These are phyloP conservation scores for Molorchus minor DNA, from an alignment of 2,888 invertebrate genomes.

Conservation along the genomic window DNA sequence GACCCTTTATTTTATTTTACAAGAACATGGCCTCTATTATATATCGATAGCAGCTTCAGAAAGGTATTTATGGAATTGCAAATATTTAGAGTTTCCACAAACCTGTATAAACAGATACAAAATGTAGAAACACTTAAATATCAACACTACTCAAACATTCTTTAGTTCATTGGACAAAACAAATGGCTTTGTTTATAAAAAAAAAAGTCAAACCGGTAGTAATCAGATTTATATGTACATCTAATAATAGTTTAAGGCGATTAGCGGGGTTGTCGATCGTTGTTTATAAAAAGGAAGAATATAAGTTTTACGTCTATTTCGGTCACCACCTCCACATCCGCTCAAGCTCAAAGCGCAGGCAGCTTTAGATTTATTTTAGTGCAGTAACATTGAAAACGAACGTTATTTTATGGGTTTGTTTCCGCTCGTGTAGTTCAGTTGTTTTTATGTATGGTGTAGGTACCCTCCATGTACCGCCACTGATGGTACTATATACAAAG, in stretches of 20 bases:
- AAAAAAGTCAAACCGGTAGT: slow-evolving; percentile 12
- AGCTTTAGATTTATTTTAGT: slow-evolving; percentile 43
- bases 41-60: too few relatives aligned
- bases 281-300: slow-evolving; percentile 40
- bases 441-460: too few relatives aligned
- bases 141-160: too few relatives aligned
- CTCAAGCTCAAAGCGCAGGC: slow-evolving; percentile 32
- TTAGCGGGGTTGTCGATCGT: slow-evolving; percentile 41
- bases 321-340: slow-evolving; percentile 51
- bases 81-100: too few relatives aligned
- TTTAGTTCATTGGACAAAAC: background rate
- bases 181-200: slow-evolving; percentile 16
- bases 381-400: slow-evolving; percentile 40
- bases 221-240: slow-evolving; percentile 16
- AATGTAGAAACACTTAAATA: too few relatives aligned
- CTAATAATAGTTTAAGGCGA: slow-evolving; percentile 40
- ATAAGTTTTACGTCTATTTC: slow-evolving; percentile 45
- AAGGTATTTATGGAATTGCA: too few relatives aligned
- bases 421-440: slow-evolving; percentile 27
- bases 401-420: slow-evolving; percentile 39
- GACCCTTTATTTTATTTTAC: too few relatives aligned
- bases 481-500: too few relatives aligned
- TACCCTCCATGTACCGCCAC: too few relatives aligned
- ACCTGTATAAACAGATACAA: too few relatives aligned
- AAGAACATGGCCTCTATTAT: too few relatives aligned